These are phyloP conservation scores for Albula glossodonta DNA, from an alignment of 2,113 vertebrate genomes.

Conservation along the genomic window DNA sequence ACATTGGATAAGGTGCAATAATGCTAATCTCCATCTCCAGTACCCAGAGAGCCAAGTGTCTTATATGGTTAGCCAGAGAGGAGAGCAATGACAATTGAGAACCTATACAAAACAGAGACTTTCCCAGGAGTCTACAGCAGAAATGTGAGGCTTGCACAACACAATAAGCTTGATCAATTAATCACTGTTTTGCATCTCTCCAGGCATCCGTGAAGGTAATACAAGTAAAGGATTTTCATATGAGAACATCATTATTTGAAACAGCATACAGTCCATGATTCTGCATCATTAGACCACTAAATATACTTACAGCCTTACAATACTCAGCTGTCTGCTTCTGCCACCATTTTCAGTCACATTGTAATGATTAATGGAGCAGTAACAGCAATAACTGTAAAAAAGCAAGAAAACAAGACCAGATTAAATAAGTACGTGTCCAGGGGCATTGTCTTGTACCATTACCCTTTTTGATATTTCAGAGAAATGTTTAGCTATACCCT, in stretches of 20 bases:
- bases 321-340: too few species aligned
- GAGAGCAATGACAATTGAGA: background rate
- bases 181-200: background rate
- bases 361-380: too few species aligned
- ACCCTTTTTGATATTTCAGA: too few species aligned
- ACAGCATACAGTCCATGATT: background rate
- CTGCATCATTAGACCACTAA: background rate
- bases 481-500: too few species aligned
- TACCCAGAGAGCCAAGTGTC: background rate
- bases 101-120: background rate
- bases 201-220: constrained; percentile 1
- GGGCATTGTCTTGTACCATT: too few species aligned
- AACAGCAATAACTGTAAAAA: too few species aligned
- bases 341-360: too few species aligned
- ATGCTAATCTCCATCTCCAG: background rate
- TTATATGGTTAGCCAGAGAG: background rate
- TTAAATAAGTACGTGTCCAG: too few species aligned
- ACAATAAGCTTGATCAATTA: background rate
- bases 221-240: background rate
- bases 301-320: too few species aligned
- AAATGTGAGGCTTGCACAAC: background rate
- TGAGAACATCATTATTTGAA: background rate
- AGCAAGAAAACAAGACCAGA: too few species aligned
- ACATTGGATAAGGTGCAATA: background rate
- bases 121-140: background rate